Percentiles rank a stretch among this genome's conserved stretches.
Conservation (phyloP, 1,140 invertebrate genomes). For the Papilio glaucus region DNA sequence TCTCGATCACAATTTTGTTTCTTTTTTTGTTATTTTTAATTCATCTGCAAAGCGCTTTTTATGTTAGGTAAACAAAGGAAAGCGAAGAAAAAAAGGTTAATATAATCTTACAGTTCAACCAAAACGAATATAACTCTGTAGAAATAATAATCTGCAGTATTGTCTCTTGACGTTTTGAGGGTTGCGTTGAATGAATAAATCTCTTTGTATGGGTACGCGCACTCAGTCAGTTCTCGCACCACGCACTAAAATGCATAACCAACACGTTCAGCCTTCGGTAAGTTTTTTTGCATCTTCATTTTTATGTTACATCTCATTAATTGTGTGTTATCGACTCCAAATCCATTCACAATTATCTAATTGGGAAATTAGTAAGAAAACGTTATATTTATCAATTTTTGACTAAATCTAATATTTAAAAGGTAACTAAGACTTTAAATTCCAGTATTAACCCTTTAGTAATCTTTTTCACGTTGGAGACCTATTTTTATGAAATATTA, state of each 20-base stretch:
- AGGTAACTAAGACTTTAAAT: neutral
- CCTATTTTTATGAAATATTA: no score
- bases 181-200: neutral
- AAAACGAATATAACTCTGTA: no score
- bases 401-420: neutral
- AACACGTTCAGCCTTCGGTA: conserved; percentile 48
- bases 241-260: conserved; percentile 42
- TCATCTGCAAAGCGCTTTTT: no score
- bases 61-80: no score
- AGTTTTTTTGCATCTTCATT: conserved; percentile 53
- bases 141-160: no score
- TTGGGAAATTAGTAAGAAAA: neutral
- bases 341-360: neutral
- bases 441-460: neutral
- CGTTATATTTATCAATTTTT: no score
- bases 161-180: neutral
- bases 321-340: conserved; percentile 3
- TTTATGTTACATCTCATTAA: conserved; percentile 40
- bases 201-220: neutral
- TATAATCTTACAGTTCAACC: no score
- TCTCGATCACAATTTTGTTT: conserved; percentile 64
- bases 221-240: neutral
- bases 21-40: conserved; percentile 59
- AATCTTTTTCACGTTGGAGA: no score
- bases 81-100: no score